Evolutionary conservation across 1,140 invertebrate species (phyloP).

Genomic region (Pseudachorutes palmiensis): DNA sequence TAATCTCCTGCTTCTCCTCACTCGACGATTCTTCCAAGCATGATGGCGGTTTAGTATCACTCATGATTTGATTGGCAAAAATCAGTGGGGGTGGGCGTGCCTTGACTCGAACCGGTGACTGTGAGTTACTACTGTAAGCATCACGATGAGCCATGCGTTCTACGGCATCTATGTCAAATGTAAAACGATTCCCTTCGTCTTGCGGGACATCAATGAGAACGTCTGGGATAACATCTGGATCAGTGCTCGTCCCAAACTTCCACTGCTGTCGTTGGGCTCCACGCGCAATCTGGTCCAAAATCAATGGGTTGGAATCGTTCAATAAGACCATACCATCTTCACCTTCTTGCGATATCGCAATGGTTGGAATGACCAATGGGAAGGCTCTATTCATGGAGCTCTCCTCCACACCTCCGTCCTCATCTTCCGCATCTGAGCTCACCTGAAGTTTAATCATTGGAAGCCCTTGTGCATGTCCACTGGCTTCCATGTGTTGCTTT

Average conservation of each 20-base stretch:
- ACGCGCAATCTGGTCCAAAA: background rate
- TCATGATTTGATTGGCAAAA: constrained; percentile 37
- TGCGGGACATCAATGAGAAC: constrained; percentile 36
- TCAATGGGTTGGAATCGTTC: background rate
- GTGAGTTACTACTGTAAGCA: no score
- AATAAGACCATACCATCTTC: background rate
- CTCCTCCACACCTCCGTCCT: constrained; percentile 32
- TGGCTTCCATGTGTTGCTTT: constrained; percentile 32
- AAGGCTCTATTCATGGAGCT: background rate
- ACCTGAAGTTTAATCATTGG: constrained; percentile 31
- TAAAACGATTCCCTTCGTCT: constrained; percentile 3
- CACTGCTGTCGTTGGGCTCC: background rate
- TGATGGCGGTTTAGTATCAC: background rate
- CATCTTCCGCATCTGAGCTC: constrained; percentile 36
- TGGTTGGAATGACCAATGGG: constrained; percentile 6
- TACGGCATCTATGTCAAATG: constrained; percentile 39
- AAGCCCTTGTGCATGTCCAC: background rate
- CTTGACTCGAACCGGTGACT: constrained; percentile 9
- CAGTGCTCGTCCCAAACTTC: background rate
- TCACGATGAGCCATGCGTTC: constrained; percentile 36
- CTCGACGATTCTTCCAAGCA: background rate
- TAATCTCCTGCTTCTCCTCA: background rate
- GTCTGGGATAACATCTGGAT: constrained; percentile 32
- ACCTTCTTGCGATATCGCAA: constrained; percentile 12
- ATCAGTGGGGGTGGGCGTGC: constrained; percentile 34